Evolutionary conservation across 2,797 vertebrate genomes (phyloP).

Genomic region (Helicolenus hilgendorfi): DNA sequence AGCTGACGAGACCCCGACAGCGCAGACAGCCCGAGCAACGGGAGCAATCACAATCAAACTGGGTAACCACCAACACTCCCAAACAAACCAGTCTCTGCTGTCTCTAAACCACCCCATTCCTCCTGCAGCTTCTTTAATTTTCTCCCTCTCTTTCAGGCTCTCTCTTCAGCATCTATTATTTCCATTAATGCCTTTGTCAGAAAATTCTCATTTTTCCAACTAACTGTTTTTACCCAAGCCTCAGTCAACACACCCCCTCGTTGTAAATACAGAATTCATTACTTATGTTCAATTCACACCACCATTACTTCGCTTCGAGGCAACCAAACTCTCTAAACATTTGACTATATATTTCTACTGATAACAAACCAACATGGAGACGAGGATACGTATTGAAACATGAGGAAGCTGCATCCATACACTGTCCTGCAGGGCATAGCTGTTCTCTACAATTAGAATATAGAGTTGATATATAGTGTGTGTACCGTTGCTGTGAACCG

Average conservation of each 20-base stretch:
- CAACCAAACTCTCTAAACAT: neutral
- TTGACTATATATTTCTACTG: neutral
- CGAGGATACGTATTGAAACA: neutral
- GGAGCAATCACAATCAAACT: slow-evolving; percentile 63
- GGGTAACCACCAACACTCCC: slow-evolving; percentile 17
- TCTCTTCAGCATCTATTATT: neutral
- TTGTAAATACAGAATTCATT: neutral
- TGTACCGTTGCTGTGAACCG: slow-evolving; percentile 38
- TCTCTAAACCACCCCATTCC: neutral
- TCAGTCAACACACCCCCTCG: neutral
- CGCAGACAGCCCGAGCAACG: slow-evolving; percentile 48
- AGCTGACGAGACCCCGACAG: slow-evolving; percentile 64
- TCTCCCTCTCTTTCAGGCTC: neutral
- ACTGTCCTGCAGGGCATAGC: slow-evolving; percentile 1
- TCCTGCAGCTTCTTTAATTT: neutral
- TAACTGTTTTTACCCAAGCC: neutral
- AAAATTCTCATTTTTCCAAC: neutral
- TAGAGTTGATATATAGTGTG: slow-evolving; percentile 35
- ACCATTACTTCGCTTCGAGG: neutral
- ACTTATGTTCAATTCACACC: neutral
- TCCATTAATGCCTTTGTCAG: neutral
- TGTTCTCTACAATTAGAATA: slow-evolving; percentile 6
- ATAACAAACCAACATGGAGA: neutral
- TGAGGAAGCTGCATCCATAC: neutral
- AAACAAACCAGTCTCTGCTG: slow-evolving; percentile 11